A percentile compares a stretch with the other conserved stretches of the same genome.
phyloP scores from a whole-genome alignment of 2,113 vertebrate species.

The Sceloporus tristichus region DNA sequence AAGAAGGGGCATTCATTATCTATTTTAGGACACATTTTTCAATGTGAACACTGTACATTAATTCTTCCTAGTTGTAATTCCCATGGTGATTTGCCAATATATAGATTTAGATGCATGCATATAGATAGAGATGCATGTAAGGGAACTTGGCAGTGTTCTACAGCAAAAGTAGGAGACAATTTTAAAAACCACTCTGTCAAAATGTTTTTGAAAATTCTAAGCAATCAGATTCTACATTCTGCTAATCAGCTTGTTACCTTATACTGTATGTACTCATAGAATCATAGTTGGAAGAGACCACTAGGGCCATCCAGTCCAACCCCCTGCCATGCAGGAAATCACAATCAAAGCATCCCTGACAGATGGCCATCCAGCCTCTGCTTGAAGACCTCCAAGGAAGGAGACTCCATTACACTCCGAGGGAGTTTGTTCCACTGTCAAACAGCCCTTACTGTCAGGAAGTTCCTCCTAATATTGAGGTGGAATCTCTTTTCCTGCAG shows the following conservation, averaged over 20 bases:
- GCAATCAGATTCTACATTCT: neutral
- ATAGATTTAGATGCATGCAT: constrained; percentile 27
- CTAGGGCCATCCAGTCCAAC: too few species aligned
- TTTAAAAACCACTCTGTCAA: neutral
- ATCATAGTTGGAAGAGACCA: too few species aligned
- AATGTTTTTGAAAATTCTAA: constrained; percentile 8
- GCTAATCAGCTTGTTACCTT: neutral
- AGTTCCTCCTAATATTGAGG: too few species aligned
- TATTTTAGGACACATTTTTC: constrained; percentile 2
- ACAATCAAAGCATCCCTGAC: too few species aligned
- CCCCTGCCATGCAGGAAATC: too few species aligned
- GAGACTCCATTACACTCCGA: too few species aligned
- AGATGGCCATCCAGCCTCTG: too few species aligned
- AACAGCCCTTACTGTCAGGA: too few species aligned
- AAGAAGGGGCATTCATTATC: neutral
- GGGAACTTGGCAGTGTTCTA: rapidly evolving
- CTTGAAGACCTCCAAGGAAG: too few species aligned
- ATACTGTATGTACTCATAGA: too few species aligned
- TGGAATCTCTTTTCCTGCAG: too few species aligned
- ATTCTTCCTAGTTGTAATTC: constrained; percentile 16
- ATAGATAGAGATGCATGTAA: neutral
- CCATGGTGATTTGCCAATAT: neutral
- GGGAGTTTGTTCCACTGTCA: too few species aligned
- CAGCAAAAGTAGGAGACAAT: constrained; percentile 15
- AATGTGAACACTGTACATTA: neutral